These are phyloP conservation scores for Coreoperca whiteheadi DNA, from an alignment of 2,113 vertebrate genomes.

Conservation along the genomic window DNA sequence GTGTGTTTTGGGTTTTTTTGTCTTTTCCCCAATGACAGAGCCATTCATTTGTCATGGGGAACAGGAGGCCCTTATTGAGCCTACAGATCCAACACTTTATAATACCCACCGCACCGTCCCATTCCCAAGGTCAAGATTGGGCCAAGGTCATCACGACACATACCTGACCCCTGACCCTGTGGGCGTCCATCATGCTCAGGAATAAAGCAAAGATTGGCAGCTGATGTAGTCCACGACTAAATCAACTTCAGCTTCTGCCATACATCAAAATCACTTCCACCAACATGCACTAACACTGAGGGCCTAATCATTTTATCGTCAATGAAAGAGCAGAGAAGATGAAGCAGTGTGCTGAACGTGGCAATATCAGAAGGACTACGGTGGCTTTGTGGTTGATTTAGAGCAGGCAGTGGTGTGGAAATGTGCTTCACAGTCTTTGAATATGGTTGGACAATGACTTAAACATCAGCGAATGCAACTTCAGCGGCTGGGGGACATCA, in stretches of 20 bases:
- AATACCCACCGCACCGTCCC: constrained; percentile 25
- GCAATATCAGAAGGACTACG: constrained; percentile 3
- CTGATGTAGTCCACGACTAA: constrained; percentile 70
- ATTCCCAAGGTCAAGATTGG: constrained; percentile 70
- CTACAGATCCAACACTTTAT: constrained; percentile 31
- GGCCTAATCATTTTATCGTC: constrained; percentile 61
- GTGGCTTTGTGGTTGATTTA: constrained; percentile 35
- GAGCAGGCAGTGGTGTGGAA: constrained; percentile 8
- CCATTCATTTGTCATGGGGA: constrained; percentile 69
- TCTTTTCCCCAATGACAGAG: constrained; percentile 33
- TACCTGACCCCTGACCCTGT: constrained; percentile 61
- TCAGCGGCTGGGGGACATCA: constrained; percentile 49
- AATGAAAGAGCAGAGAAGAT: constrained; percentile 24
- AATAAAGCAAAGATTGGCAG: constrained; percentile 70
- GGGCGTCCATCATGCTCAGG: constrained; percentile 74
- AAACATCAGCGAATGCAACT: constrained; percentile 36
- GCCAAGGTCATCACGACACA: constrained; percentile 74
- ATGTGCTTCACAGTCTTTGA: neutral
- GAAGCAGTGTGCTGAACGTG: neutral
- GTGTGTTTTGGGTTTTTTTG: constrained; percentile 47
- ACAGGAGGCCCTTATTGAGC: constrained; percentile 46
- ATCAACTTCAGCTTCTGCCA: constrained; percentile 75
- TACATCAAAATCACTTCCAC: constrained; percentile 77
- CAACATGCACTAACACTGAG: constrained; percentile 58
- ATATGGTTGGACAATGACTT: constrained; percentile 14